phyloP scores from a whole-genome alignment of 2,113 vertebrate species.

The Balaeniceps rex region DNA sequence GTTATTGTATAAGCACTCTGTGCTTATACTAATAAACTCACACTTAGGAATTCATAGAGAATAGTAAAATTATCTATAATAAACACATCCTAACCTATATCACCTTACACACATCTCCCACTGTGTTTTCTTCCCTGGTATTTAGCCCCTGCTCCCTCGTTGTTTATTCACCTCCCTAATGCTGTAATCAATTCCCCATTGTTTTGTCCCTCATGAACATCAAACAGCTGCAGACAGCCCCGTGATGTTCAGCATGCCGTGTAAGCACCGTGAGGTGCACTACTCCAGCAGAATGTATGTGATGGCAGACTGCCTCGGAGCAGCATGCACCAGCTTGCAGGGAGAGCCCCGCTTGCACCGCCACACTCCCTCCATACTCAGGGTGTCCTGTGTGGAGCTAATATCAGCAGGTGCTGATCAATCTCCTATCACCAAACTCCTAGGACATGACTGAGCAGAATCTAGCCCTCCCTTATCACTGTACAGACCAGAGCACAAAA shows the following conservation, averaged over 20 bases:
- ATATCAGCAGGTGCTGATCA: not conserved
- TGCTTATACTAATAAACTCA: not conserved
- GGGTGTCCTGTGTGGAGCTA: not conserved
- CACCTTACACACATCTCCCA: not conserved
- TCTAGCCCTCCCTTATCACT: not conserved
- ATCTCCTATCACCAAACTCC: not conserved
- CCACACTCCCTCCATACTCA: not conserved
- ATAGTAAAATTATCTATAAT: not conserved
- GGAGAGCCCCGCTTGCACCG: not conserved
- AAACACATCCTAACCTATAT: not conserved
- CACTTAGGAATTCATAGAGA: not conserved
- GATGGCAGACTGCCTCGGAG: not conserved
- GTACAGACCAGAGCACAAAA: not conserved
- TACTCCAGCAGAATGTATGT: not conserved
- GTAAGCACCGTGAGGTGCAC: not conserved
- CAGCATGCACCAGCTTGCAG: not conserved
- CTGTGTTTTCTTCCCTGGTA: not conserved
- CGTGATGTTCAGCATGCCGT: rapidly evolving
- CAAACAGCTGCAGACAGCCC: not conserved
- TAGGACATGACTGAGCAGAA: not conserved
- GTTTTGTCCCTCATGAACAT: not conserved
- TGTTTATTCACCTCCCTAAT: not conserved
- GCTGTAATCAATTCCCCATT: not conserved
- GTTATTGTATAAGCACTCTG: not conserved
- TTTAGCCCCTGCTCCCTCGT: not conserved